These are phyloP conservation scores for Sander lucioperca DNA, from an alignment of 2,113 vertebrate species.

Conservation along the genomic window DNA sequence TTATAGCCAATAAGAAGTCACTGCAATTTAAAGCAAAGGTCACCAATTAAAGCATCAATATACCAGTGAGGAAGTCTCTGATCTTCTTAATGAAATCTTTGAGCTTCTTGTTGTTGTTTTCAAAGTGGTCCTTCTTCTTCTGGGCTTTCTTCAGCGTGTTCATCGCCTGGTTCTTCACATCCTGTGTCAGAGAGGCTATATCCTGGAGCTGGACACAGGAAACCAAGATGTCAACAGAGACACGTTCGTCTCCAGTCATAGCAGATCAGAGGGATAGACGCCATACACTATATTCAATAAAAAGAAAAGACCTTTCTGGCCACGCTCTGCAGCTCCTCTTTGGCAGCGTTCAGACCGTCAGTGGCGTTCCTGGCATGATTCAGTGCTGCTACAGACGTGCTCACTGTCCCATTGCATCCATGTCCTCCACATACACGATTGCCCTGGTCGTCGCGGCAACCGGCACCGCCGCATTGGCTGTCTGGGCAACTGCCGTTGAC, in stretches of 20 bases:
- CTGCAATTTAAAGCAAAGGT: neutral
- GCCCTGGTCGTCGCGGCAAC: conserved; percentile 82
- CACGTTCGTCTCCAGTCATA: neutral
- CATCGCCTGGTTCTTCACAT: conserved; percentile 82
- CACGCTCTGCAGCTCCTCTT: conserved; percentile 78
- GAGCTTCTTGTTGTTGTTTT: conserved; percentile 84
- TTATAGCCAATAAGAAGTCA: neutral
- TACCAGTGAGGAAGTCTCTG: conserved; percentile 89
- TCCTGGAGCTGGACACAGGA: conserved; percentile 80
- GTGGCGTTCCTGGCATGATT: conserved; percentile 68
- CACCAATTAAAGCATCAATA: neutral
- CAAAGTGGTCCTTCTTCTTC: conserved; percentile 79
- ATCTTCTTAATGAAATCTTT: conserved; percentile 88
- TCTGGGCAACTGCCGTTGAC: conserved; percentile 78
- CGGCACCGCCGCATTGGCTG: conserved; percentile 85
- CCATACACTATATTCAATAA: too few species aligned
- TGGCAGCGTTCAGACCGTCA: conserved; percentile 73
- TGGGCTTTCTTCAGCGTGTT: conserved; percentile 81
- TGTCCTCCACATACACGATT: conserved; percentile 81
- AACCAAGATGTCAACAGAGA: conserved; percentile 3
- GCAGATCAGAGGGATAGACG: neutral
- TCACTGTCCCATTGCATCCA: conserved; percentile 84
- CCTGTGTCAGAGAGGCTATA: conserved; percentile 82
- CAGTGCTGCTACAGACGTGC: conserved; percentile 77
- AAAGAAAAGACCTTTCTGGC: conserved; percentile 79